Conservation (phyloP, 2,797 vertebrate genomes). For the Fistularia tabacaria region DNA sequence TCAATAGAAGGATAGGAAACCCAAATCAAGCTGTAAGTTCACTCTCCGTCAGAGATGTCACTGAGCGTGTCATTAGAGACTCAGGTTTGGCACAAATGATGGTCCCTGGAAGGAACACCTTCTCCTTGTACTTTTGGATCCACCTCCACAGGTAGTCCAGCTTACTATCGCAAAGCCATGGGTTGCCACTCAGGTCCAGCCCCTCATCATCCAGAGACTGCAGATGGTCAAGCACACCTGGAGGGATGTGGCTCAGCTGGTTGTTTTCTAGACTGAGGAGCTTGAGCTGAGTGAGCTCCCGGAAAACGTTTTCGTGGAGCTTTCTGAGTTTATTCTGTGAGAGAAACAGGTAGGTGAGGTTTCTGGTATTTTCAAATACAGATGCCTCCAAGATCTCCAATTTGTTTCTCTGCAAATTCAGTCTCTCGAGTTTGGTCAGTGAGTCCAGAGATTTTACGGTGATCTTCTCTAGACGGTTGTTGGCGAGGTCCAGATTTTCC, state of each 20-base stretch:
- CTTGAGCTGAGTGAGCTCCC: constrained; percentile 46
- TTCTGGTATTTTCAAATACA: constrained; percentile 31
- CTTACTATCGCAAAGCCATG: constrained; percentile 63
- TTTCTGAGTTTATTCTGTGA: constrained; percentile 55
- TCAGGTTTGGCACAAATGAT: constrained; percentile 54
- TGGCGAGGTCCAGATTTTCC: constrained; percentile 64
- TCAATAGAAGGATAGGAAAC: neutral
- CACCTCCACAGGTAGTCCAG: constrained; percentile 68
- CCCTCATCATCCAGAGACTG: constrained; percentile 48
- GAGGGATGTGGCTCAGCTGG: constrained; percentile 56
- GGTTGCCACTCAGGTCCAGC: constrained; percentile 65
- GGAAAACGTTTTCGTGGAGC: constrained; percentile 60
- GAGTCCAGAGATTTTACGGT: constrained; percentile 28
- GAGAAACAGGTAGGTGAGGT: constrained; percentile 65
- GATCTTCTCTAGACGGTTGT: constrained; percentile 62
- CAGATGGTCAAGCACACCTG: constrained; percentile 59
- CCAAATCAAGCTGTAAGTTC: constrained; percentile 41
- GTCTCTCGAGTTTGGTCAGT: constrained; percentile 59
- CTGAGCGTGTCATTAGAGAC: constrained; percentile 43
- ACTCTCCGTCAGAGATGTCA: constrained; percentile 51
- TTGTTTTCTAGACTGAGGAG: constrained; percentile 64
- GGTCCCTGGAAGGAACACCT: constrained; percentile 42
- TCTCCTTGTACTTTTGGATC: constrained; percentile 62
- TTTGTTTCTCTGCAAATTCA: constrained; percentile 68
- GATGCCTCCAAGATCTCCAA: constrained; percentile 52